Evolutionary conservation across 1,140 invertebrate genomes (phyloP).

Genomic region (Ceratina japonica): DNA sequence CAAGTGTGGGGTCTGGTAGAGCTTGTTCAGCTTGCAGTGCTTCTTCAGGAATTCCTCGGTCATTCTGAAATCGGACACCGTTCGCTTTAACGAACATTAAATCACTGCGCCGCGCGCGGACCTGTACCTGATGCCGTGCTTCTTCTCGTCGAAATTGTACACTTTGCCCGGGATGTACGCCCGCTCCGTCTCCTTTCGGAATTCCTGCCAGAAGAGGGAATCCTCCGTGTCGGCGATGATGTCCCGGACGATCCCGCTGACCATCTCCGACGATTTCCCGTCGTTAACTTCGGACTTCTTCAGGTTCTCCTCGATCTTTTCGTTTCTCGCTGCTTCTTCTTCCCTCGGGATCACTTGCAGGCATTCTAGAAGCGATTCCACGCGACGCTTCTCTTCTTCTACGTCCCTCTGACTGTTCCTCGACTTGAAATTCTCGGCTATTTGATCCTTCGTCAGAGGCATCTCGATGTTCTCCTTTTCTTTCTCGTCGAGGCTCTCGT

Average conservation of each 20-base stretch:
- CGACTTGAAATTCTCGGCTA: slow-evolving; percentile 44
- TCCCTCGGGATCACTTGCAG: slow-evolving; percentile 19
- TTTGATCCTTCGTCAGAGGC: slow-evolving; percentile 55
- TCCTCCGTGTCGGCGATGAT: slow-evolving; percentile 38
- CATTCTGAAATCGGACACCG: slow-evolving; percentile 80
- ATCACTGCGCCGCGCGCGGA: background rate
- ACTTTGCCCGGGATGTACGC: slow-evolving; percentile 64
- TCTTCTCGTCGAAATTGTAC: slow-evolving; percentile 68
- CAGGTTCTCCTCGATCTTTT: no score
- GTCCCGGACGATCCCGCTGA: background rate
- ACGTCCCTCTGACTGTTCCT: slow-evolving; percentile 12
- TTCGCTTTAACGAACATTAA: slow-evolving; percentile 17
- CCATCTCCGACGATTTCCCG: background rate
- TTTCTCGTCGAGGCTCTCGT: slow-evolving; percentile 25
- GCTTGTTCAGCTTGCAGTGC: slow-evolving; percentile 90
- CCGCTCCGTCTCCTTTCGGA: slow-evolving; percentile 24
- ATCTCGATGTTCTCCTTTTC: slow-evolving; percentile 24
- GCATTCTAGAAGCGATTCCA: slow-evolving; percentile 36
- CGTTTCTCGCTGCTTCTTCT: background rate
- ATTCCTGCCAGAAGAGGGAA: slow-evolving; percentile 4
- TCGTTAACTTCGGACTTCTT: background rate
- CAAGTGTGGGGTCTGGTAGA: slow-evolving; percentile 92
- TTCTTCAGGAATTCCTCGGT: slow-evolving; percentile 87
- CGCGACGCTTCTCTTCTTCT: slow-evolving; percentile 18
- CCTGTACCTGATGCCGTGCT: slow-evolving; percentile 64